These are phyloP conservation scores for Episyrphus balteatus DNA, from an alignment of 1,140 invertebrate genomes.

Conservation along the genomic window DNA sequence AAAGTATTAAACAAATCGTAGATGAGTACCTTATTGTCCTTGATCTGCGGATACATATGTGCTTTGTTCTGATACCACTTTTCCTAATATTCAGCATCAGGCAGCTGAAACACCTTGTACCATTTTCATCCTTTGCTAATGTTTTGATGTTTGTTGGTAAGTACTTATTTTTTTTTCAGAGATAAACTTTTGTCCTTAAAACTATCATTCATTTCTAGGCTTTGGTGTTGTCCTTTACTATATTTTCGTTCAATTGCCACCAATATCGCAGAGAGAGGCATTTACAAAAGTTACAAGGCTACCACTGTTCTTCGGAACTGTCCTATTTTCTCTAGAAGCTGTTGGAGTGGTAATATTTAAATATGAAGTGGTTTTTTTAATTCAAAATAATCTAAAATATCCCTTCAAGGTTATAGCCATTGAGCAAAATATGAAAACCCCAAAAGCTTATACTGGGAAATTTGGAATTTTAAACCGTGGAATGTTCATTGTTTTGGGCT, in stretches of 20 bases:
- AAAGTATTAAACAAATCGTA: conserved; percentile 53
- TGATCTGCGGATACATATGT: conserved; percentile 32
- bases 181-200: not conserved
- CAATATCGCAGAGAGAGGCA: conserved; percentile 42
- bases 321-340: conserved; percentile 80
- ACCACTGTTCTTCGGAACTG: conserved; percentile 74
- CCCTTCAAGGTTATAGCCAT: conserved; percentile 61
- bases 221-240: conserved; percentile 59
- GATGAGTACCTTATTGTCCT: conserved; percentile 37
- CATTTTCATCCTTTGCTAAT: conserved; percentile 73
- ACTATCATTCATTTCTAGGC: conserved; percentile 10
- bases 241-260: conserved; percentile 49
- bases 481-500: conserved; percentile 58
- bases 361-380: not conserved
- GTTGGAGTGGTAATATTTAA: conserved; percentile 66
- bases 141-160: conserved; percentile 53
- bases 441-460: conserved; percentile 55
- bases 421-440: conserved; percentile 77
- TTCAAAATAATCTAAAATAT: not conserved
- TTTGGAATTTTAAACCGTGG: conserved; percentile 67
- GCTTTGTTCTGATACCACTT: conserved; percentile 53
- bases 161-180: too few species aligned
- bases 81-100: conserved; percentile 61
- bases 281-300: conserved; percentile 46
- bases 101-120: conserved; percentile 66